Percentiles rank a stretch among this genome's conserved stretches.
These are phyloP conservation scores for Pomacea maculata DNA, from an alignment of 1,140 invertebrate species.

Conservation along the genomic window DNA sequence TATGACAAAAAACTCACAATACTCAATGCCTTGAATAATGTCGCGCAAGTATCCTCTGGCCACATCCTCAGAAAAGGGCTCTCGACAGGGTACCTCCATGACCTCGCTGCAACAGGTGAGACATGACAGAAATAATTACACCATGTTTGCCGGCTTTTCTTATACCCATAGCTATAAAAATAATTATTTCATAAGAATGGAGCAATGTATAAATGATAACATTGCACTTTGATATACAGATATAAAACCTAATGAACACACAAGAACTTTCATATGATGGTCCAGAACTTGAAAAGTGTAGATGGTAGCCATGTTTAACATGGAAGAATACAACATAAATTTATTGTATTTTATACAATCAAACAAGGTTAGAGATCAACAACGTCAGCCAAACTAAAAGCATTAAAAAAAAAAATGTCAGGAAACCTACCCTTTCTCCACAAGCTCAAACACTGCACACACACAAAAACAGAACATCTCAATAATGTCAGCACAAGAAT, in stretches of 20 bases:
- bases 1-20: conserved; percentile 76
- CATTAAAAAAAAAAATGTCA: too few relatives aligned
- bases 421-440: conserved; percentile 25
- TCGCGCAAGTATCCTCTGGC: conserved; percentile 93
- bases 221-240: neutral
- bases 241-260: neutral
- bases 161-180: too few relatives aligned
- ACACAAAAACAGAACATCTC: conserved; percentile 5
- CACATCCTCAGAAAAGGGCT: conserved; percentile 74
- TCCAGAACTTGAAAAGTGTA: too few relatives aligned
- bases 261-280: too few relatives aligned
- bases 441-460: conserved; percentile 29
- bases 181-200: too few relatives aligned
- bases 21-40: conserved; percentile 91
- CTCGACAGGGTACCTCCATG: conserved; percentile 45
- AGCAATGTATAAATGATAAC: neutral
- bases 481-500: conserved; percentile 4
- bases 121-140: conserved; percentile 5
- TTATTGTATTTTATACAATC: too few relatives aligned
- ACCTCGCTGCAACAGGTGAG: conserved; percentile 63
- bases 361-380: neutral
- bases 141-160: too few relatives aligned
- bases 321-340: too few relatives aligned
- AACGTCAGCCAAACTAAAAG: too few relatives aligned
- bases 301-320: too few relatives aligned